Conservation (phyloP, 2,888 invertebrate genomes). For the Beris morrisii region DNA sequence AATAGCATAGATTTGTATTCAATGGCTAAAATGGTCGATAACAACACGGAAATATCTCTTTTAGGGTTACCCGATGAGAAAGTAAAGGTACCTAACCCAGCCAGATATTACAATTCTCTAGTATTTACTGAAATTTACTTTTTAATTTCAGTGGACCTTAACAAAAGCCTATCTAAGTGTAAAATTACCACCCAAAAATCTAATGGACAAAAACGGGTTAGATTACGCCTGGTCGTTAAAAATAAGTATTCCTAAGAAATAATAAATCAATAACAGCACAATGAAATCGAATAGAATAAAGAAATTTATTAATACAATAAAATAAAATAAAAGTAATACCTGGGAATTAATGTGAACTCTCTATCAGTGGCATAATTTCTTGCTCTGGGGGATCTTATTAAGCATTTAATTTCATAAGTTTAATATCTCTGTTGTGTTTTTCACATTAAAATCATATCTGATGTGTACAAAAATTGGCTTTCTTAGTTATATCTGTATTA, state of each 20-base stretch:
- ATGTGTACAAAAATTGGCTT: too few relatives aligned
- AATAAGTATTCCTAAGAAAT: constrained; percentile 44
- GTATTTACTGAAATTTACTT: constrained; percentile 4
- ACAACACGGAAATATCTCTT: constrained; percentile 54
- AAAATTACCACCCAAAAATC: constrained; percentile 51
- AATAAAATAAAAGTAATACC: too few relatives aligned
- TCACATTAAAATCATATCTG: too few relatives aligned
- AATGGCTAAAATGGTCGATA: constrained; percentile 46
- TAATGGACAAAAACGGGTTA: constrained; percentile 50
- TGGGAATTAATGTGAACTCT: too few relatives aligned
- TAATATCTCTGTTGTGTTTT: too few relatives aligned
- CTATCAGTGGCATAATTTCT: too few relatives aligned
- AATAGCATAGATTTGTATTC: constrained; percentile 59
- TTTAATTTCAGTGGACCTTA: constrained; percentile 46
- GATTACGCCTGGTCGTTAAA: constrained; percentile 55
- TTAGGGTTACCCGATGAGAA: constrained; percentile 57
- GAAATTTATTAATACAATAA: too few relatives aligned
- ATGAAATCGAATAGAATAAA: neutral
- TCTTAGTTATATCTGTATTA: too few relatives aligned
- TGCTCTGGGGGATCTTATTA: too few relatives aligned
- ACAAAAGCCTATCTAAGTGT: constrained; percentile 46
- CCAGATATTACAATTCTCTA: too few relatives aligned
- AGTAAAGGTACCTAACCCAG: constrained; percentile 44
- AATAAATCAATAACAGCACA: neutral
- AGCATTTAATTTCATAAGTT: too few relatives aligned